Evolutionary conservation across 2,113 vertebrate species (phyloP).

Genomic region (Scophthalmus maximus): DNA sequence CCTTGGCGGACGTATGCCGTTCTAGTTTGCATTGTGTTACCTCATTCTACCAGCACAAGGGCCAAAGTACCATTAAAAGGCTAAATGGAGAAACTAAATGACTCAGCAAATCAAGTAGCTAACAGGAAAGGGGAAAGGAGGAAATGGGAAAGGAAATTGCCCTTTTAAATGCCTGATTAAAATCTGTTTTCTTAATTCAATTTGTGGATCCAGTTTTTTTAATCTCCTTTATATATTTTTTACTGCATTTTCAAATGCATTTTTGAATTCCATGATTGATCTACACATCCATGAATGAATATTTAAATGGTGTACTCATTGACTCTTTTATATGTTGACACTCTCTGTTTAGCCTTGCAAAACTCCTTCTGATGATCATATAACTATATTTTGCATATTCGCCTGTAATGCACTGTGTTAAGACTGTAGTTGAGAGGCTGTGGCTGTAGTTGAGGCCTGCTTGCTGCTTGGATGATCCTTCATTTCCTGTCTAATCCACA

Average conservation of each 20-base stretch:
- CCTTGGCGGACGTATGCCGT: too few species aligned
- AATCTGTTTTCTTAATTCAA: neutral
- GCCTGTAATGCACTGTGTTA: neutral
- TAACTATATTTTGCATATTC: neutral
- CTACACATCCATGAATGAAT: neutral
- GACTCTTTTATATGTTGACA: too few species aligned
- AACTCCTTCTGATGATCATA: neutral
- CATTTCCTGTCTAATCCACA: constrained; percentile 84
- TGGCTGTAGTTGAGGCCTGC: constrained; percentile 57
- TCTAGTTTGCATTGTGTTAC: too few species aligned
- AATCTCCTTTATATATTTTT: too few species aligned
- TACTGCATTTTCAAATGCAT: neutral
- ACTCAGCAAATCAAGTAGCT: neutral
- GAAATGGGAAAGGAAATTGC: neutral
- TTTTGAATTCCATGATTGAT: neutral
- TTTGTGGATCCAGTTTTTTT: neutral
- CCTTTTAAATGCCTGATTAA: neutral
- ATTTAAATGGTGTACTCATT: too few species aligned
- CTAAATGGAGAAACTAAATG: neutral
- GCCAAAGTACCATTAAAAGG: neutral
- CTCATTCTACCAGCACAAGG: neutral
- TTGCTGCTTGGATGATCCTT: constrained; percentile 81
- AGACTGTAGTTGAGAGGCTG: constrained; percentile 31
- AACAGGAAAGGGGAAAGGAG: neutral
- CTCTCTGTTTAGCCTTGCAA: neutral